phyloP scores from a whole-genome alignment of 2,797 vertebrate species.

The Pangasius sanitwongsei region DNA sequence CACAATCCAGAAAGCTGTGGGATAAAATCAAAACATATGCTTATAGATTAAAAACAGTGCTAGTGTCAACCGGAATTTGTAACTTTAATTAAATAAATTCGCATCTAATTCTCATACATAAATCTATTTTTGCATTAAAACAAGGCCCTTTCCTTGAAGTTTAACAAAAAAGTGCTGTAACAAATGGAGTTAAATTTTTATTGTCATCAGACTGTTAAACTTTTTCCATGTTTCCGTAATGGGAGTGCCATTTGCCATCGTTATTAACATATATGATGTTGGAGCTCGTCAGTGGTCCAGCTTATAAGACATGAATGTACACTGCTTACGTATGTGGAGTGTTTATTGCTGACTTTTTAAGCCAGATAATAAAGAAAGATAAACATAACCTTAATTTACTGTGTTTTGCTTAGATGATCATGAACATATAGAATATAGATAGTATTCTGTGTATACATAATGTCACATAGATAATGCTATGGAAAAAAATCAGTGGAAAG shows the following conservation, averaged over 20 bases:
- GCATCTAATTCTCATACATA: background rate
- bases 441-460: constrained; percentile 3
- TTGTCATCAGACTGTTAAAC: background rate
- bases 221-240: background rate
- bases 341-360: background rate
- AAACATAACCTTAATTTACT: background rate
- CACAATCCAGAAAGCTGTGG: background rate
- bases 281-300: background rate
- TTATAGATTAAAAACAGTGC: background rate
- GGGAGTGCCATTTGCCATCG: too few species aligned
- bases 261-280: background rate
- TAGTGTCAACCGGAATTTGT: background rate
- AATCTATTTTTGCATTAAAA: background rate
- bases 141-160: background rate
- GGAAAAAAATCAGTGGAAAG: background rate
- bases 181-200: background rate
- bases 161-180: background rate
- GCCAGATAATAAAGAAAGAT: too few species aligned
- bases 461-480: background rate
- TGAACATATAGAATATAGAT: background rate
- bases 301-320: background rate
- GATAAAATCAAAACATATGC: background rate
- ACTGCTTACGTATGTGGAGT: background rate
- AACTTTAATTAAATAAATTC: background rate
- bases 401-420: background rate